phyloP scores from a whole-genome alignment of 2,113 vertebrate genomes.

The Falco punctatus region DNA sequence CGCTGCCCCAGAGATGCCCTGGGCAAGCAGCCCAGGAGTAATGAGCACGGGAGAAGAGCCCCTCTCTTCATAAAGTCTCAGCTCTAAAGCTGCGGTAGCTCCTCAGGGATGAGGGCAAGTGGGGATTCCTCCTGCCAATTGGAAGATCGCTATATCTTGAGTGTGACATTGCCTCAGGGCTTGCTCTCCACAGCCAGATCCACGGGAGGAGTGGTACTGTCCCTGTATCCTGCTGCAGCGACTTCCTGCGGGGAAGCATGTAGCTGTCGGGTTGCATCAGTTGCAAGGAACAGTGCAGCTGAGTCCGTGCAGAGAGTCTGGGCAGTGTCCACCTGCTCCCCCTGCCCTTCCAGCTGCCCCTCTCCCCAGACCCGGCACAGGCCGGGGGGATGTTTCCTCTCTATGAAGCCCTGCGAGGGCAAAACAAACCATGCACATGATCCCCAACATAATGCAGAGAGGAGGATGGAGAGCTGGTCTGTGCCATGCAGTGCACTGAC shows the following conservation, averaged over 20 bases:
- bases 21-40: fast-evolving
- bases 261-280: fast-evolving
- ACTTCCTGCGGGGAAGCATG: neutral
- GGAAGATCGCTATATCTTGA: neutral
- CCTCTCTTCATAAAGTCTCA: neutral
- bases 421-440: fast-evolving
- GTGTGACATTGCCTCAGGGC: neutral
- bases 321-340: neutral
- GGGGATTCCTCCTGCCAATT: neutral
- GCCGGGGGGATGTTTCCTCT: neutral
- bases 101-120: neutral
- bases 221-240: neutral
- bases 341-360: neutral
- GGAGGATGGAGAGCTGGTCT: neutral
- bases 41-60: neutral
- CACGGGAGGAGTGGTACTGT: neutral
- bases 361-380: neutral
- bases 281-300: neutral
- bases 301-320: neutral
- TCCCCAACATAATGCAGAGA: fast-evolving
- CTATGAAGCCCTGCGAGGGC: neutral
- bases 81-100: neutral
- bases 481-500: neutral
- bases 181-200: neutral
- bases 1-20: neutral